These are phyloP conservation scores for Pyrochroa serraticornis DNA, from an alignment of 2,888 invertebrate genomes.

Conservation along the genomic window DNA sequence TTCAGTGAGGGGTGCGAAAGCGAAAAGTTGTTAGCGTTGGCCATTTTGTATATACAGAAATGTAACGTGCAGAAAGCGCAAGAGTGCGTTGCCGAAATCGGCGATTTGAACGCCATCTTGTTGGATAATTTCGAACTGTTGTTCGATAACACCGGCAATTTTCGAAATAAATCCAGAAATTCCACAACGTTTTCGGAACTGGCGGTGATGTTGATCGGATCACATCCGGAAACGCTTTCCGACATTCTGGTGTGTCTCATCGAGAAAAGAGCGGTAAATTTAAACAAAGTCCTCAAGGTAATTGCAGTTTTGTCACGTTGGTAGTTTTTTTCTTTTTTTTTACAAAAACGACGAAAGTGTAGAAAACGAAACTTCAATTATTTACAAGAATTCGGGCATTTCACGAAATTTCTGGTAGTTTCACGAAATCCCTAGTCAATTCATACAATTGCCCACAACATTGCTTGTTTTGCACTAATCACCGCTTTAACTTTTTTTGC, in stretches of 20 bases:
- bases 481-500: no score
- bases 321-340: no score
- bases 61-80: slow-evolving; percentile 60
- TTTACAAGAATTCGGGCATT: no score
- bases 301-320: background rate
- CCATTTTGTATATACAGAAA: slow-evolving; percentile 62
- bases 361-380: no score
- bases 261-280: slow-evolving; percentile 54
- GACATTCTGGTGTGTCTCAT: slow-evolving; percentile 58
- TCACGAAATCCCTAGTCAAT: no score
- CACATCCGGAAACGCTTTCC: slow-evolving; percentile 59
- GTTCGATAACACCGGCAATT: slow-evolving; percentile 58
- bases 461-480: no score
- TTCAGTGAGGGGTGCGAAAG: slow-evolving; percentile 12
- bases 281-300: slow-evolving; percentile 58
- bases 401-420: no score
- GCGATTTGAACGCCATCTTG: slow-evolving; percentile 55
- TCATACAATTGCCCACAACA: no score
- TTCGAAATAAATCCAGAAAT: slow-evolving; percentile 49
- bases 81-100: slow-evolving; percentile 57
- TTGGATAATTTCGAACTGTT: slow-evolving; percentile 60
- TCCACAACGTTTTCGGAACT: slow-evolving; percentile 63
- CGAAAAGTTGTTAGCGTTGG: slow-evolving; percentile 58
- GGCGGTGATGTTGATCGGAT: slow-evolving; percentile 60
- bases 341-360: no score